A percentile compares a stretch with the other conserved stretches of the same genome.
Conservation (phyloP, 2,113 vertebrate genomes). For the Nyctibius bracteatus region DNA sequence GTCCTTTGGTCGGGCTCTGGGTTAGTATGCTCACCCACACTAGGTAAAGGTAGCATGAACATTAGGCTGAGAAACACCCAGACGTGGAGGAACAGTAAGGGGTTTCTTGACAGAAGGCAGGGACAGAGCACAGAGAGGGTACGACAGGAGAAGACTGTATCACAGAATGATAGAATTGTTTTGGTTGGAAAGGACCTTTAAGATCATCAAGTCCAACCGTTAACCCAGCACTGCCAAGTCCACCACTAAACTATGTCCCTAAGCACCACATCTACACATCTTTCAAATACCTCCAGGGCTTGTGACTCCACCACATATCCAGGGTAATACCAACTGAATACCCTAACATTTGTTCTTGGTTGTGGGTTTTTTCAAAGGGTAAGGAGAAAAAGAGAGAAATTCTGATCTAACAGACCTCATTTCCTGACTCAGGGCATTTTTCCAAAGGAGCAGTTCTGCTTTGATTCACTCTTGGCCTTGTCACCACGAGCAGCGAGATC, state of each 20-base stretch:
- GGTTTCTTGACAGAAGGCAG: not conserved
- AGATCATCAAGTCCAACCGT: too few species aligned
- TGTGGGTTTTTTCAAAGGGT: not conserved
- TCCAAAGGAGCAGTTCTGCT: not conserved
- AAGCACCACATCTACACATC: too few species aligned
- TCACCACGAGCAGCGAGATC: not conserved
- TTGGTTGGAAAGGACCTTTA: too few species aligned
- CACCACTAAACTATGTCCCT: too few species aligned
- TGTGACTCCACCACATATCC: too few species aligned
- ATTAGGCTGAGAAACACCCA: not conserved
- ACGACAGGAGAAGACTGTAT: not conserved
- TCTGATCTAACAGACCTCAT: not conserved
- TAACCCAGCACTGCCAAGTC: too few species aligned
- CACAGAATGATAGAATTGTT: too few species aligned
- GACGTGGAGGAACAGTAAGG: accelerated
- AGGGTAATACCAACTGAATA: not conserved
- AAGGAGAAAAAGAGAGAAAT: not conserved
- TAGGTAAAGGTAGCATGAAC: accelerated
- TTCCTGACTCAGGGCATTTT: not conserved
- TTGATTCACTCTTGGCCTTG: not conserved
- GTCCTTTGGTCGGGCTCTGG: not conserved
- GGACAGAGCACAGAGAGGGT: not conserved
- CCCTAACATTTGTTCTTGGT: not conserved
- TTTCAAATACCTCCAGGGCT: too few species aligned
- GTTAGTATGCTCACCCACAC: not conserved